phyloP scores from a whole-genome alignment of 2,888 invertebrate species.

The Lithophane semibrunnea region DNA sequence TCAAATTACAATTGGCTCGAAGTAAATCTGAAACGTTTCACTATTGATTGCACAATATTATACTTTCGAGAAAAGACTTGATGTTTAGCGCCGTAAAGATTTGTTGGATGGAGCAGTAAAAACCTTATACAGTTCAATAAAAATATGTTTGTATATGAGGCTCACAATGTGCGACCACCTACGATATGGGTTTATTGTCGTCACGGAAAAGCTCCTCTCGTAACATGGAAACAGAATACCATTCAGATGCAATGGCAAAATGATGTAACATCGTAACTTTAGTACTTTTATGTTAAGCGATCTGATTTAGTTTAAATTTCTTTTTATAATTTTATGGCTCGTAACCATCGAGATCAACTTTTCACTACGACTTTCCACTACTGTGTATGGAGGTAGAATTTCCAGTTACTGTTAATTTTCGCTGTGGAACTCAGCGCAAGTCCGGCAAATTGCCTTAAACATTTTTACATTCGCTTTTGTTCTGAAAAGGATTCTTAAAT shows the following conservation, averaged over 20 bases:
- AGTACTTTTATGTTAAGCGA: slow-evolving; percentile 25
- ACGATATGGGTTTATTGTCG: slow-evolving; percentile 81
- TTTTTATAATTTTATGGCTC: slow-evolving; percentile 45
- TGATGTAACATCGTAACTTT: slow-evolving; percentile 55
- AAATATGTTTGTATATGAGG: slow-evolving; percentile 82
- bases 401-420: slow-evolving; percentile 56
- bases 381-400: slow-evolving; percentile 31
- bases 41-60: slow-evolving; percentile 73
- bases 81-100: slow-evolving; percentile 77
- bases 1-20: slow-evolving; percentile 68
- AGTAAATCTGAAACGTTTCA: slow-evolving; percentile 71
- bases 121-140: slow-evolving; percentile 85
- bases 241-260: slow-evolving; percentile 55
- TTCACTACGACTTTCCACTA: slow-evolving; percentile 49
- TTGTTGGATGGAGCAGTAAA: slow-evolving; percentile 81
- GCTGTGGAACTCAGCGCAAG: slow-evolving; percentile 21
- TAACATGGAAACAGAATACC: slow-evolving; percentile 75
- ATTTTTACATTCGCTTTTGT: slow-evolving; percentile 56
- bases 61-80: slow-evolving; percentile 73
- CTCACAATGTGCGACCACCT: slow-evolving; percentile 81
- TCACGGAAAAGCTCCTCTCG: slow-evolving; percentile 73
- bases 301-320: slow-evolving; percentile 48
- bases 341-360: slow-evolving; percentile 43
- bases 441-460: slow-evolving; percentile 38
- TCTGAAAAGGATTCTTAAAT: slow-evolving; percentile 46